phyloP scores from a whole-genome alignment of 64 coral and sea anemone species.

The Actinia tenebrosa region DNA sequence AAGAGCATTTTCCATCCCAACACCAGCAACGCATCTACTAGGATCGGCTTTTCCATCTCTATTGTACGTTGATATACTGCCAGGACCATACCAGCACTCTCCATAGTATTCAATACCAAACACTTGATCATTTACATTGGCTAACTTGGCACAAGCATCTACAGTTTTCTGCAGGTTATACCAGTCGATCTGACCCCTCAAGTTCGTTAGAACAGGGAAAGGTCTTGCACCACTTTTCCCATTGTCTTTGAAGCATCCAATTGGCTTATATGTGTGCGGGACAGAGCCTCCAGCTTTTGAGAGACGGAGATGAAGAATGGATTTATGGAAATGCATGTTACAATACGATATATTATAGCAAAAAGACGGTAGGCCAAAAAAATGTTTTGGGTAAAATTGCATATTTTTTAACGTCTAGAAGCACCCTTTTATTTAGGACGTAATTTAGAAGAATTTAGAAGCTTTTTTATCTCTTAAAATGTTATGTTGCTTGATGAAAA shows the following conservation, averaged over 20 bases:
- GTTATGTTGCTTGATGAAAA: no score
- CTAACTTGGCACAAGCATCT: conserved; percentile 28
- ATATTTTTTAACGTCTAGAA: no score
- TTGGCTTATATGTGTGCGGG: neutral
- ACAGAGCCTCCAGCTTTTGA: neutral
- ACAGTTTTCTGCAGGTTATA: conserved; percentile 31
- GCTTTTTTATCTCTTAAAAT: no score
- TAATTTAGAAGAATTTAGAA: no score
- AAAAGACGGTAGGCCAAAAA: no score
- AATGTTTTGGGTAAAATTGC: no score
- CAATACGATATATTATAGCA: neutral
- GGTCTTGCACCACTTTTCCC: neutral
- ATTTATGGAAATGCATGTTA: neutral
- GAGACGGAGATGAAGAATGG: conserved; percentile 1
- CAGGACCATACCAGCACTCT: conserved; percentile 60
- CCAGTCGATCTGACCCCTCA: conserved; percentile 45
- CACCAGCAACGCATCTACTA: neutral
- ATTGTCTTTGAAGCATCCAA: neutral
- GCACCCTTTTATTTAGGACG: no score
- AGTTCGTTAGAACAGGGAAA: neutral
- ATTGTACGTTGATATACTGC: neutral
- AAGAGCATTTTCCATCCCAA: conserved; percentile 30
- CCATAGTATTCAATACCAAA: conserved; percentile 70
- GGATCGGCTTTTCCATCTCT: neutral
- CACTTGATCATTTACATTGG: conserved; percentile 20